Conservation (phyloP, 2,797 vertebrate genomes). For the Chaenodraco wilsoni region DNA sequence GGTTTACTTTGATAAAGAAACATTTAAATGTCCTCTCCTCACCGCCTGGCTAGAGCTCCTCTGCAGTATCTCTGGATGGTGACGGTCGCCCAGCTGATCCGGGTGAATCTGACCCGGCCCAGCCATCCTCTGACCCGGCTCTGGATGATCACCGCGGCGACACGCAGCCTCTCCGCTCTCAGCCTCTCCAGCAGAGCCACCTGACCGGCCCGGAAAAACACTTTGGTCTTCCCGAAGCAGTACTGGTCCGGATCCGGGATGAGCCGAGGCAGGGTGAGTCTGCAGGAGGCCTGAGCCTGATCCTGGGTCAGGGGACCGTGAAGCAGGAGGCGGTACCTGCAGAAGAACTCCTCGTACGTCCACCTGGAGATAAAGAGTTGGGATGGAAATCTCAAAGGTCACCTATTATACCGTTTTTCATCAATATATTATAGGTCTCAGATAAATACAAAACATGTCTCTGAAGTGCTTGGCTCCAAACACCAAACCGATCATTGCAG, state of each 20-base stretch:
- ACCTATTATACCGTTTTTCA: too few relatives aligned
- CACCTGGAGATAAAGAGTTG: conserved; percentile 69
- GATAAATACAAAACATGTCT: too few relatives aligned
- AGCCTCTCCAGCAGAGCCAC: conserved; percentile 86
- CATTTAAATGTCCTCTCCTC: not conserved
- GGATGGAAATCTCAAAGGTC: not conserved
- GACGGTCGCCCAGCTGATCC: conserved; percentile 47
- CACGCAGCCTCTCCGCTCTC: conserved; percentile 70
- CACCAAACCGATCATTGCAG: too few relatives aligned
- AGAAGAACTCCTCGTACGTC: conserved; percentile 84
- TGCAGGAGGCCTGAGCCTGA: conserved; percentile 70
- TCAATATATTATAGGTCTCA: too few relatives aligned
- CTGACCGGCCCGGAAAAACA: conserved; percentile 84
- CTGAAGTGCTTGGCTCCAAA: too few relatives aligned
- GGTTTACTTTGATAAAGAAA: not conserved
- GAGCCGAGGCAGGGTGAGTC: conserved; percentile 69
- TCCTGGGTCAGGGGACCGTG: conserved; percentile 53
- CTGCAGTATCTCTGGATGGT: conserved; percentile 80
- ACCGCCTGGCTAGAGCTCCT: conserved; percentile 82
- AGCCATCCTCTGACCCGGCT: conserved; percentile 83
- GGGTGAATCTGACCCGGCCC: conserved; percentile 60
- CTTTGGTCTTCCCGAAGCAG: conserved; percentile 84
- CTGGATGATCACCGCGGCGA: conserved; percentile 82
- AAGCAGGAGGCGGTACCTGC: conserved; percentile 81
- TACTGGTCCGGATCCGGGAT: conserved; percentile 81